Base-by-base conservation (phyloP, 2,797 vertebrate genomes). In the Microctenopoma lineatum region DNA sequence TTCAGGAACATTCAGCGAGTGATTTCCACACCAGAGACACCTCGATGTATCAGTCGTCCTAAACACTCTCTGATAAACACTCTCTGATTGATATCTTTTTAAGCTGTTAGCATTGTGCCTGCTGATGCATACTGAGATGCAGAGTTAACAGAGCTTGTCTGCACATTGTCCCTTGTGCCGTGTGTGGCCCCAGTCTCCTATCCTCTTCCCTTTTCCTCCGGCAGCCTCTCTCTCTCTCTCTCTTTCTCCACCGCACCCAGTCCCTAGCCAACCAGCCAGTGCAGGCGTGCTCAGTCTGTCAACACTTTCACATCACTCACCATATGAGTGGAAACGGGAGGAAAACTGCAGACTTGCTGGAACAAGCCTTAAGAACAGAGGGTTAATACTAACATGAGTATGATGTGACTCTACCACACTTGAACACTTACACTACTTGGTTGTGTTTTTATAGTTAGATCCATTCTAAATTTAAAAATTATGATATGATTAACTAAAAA, bases 331-430 rank as follows among this genome's bases (percentile, higher is more conserved):
- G 87, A 87, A 87, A 84, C 83, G 79, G 76, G 77, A 84, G 72
- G 73, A 82, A 77, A 39, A 73, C 48, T 21, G 18, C 73, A 70
- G 76, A 56, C 77, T 46, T 77, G 84, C 82, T 84, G 77, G 75
- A 81, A 77, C 81, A 80, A 81, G 75, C 75, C 66, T 66, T 71
- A 69, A 65, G 83, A 73, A 61, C 61, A 58, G 60, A 69, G 71
- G 82, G 78, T 89, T 89, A 86, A 90, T 69, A 70, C 47, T 64
- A 84, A 75, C 76, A 34, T 7, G 47, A 18, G 65, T 68, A 57
- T 93, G 90, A 93, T 89, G 91, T 91, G 89, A 93, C 83, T 56
- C 74, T 38, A 75, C 80, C 75, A 83, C 80, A 81, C 75, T 72
- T 71, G 64, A 73, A 74, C 70, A 21, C 84, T 81, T 70, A 70